Percentiles rank a stretch among this genome's conserved stretches.
Evolutionary conservation across 2,113 vertebrate genomes (phyloP).

Genomic region (Phaethornis superciliosus): DNA sequence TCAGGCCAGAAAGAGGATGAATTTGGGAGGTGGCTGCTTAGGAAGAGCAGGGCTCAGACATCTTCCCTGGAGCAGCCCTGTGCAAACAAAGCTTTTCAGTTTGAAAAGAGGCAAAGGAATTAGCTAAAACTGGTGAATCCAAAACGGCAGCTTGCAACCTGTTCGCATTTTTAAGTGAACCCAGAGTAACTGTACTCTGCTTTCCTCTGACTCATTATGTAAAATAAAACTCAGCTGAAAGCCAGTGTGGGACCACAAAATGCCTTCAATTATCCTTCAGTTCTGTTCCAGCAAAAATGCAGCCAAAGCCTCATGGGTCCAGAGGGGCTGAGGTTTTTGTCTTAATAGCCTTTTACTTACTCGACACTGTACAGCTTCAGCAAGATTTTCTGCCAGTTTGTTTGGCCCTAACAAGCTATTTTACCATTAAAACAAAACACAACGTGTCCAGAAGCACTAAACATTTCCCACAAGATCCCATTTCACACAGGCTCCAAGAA

Average conservation of each 20-base stretch:
- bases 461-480: not conserved
- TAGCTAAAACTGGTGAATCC: not conserved
- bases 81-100: not conserved
- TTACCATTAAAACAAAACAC: constrained; percentile 5
- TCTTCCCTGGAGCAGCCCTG: not conserved
- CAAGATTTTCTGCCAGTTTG: constrained; percentile 8
- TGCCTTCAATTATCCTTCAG: constrained; percentile 18
- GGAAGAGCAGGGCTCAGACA: not conserved
- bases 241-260: constrained; percentile 40
- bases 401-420: constrained; percentile 23
- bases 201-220: constrained; percentile 10
- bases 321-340: not conserved
- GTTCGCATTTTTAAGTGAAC: not conserved
- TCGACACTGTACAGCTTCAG: not conserved
- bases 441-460: not conserved
- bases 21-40: not conserved
- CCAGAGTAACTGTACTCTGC: constrained; percentile 19
- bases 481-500: not conserved
- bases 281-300: not conserved
- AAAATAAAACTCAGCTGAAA: constrained; percentile 42
- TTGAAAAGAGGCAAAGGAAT: not conserved
- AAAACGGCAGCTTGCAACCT: not conserved
- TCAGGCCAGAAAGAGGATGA: not conserved
- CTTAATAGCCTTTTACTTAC: constrained; percentile 5
- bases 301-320: constrained; percentile 4